Evolutionary conservation across 2,888 invertebrate species (phyloP).

Genomic region (Dromius quadrimaculatus): DNA sequence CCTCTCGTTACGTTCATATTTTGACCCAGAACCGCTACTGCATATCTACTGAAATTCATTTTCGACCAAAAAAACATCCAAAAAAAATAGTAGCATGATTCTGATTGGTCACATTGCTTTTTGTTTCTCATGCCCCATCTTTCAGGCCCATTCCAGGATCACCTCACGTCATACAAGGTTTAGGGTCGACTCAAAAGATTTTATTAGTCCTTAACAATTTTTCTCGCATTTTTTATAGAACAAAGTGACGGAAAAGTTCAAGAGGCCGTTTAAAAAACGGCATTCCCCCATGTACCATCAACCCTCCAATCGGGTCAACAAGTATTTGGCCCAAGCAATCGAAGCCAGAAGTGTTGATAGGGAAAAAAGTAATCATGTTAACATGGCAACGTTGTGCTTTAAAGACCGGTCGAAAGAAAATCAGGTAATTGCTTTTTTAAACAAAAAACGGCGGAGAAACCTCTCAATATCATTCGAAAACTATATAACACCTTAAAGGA

Average conservation of each 20-base stretch:
- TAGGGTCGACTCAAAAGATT: neutral
- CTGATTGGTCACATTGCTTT: too few species aligned
- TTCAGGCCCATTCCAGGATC: too few species aligned
- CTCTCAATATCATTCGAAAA: too few species aligned
- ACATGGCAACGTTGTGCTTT: conserved; percentile 86
- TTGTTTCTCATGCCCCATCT: too few species aligned
- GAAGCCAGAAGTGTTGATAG: conserved; percentile 91
- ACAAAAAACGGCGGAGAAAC: too few species aligned
- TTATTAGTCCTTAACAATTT: neutral
- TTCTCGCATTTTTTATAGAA: conserved; percentile 70
- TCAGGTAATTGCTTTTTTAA: conserved; percentile 73
- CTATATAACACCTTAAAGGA: too few species aligned
- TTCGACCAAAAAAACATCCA: too few species aligned
- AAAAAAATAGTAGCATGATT: too few species aligned
- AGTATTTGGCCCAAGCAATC: conserved; percentile 91
- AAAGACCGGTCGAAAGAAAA: conserved; percentile 87
- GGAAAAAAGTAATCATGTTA: conserved; percentile 90
- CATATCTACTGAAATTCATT: too few species aligned
- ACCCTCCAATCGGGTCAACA: conserved; percentile 91
- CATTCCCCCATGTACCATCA: conserved; percentile 89
- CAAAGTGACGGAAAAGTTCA: conserved; percentile 89
- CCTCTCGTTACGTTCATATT: too few species aligned
- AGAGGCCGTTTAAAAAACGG: conserved; percentile 88
- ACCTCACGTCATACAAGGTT: conserved; percentile 1
- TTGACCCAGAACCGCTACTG: too few species aligned